phyloP scores from a whole-genome alignment of 2,797 vertebrate species.

The Tenualosa thibaudeaui region DNA sequence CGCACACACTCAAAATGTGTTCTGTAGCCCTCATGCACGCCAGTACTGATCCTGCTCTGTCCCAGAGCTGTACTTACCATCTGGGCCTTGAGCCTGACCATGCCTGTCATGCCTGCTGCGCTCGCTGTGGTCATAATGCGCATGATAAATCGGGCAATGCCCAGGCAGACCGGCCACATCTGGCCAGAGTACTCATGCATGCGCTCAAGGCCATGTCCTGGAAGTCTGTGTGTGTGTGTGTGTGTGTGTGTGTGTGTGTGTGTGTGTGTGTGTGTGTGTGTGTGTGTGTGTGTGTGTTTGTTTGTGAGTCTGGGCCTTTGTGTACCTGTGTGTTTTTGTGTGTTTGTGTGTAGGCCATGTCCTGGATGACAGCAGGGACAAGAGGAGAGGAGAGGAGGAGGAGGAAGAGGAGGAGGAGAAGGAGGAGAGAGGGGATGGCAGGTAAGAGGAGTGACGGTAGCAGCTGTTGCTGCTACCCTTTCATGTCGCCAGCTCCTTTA shows the following conservation, averaged over 20 bases:
- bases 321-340: not conserved
- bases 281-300: constrained; percentile 4
- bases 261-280: not conserved
- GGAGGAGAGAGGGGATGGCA: not conserved
- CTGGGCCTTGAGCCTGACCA: not conserved
- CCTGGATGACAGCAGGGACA: not conserved
- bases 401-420: not conserved
- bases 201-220: not conserved
- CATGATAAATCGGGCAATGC: not conserved
- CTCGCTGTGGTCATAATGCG: not conserved
- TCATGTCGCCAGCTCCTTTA: constrained; percentile 58
- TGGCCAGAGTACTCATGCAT: constrained; percentile 15
- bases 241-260: constrained; percentile 8
- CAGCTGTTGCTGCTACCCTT: constrained; percentile 67
- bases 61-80: not conserved
- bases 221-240: not conserved
- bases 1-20: not conserved
- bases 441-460: constrained; percentile 51
- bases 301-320: not conserved
- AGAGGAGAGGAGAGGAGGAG: constrained; percentile 22
- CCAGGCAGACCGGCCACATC: not conserved
- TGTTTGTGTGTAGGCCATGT: not conserved
- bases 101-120: not conserved
- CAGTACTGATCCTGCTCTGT: not conserved
- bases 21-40: not conserved